A percentile compares a stretch with the other conserved stretches of the same genome.
These are phyloP conservation scores for Chinchilla lanigera DNA, from an alignment of 2,113 vertebrate genomes.

Conservation along the genomic window DNA sequence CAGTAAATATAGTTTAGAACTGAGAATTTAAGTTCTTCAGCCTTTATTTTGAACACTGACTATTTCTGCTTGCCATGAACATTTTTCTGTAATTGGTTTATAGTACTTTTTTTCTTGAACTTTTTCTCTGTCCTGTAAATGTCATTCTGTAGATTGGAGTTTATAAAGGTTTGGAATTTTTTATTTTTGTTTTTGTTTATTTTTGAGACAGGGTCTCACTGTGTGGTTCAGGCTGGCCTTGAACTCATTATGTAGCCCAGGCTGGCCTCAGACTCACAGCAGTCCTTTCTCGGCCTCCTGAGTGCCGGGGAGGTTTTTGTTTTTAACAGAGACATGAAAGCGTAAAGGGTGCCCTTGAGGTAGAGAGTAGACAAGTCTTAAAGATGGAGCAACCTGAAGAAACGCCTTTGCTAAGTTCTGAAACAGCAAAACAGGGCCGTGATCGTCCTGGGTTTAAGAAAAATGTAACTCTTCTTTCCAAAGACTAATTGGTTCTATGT, in stretches of 20 bases:
- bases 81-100: neutral
- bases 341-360: neutral
- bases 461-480: conserved; percentile 13
- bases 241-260: neutral
- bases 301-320: neutral
- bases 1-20: conserved; percentile 15
- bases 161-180: neutral
- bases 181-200: neutral
- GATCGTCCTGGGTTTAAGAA: neutral
- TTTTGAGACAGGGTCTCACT: neutral
- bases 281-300: neutral
- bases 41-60: conserved; percentile 40
- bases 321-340: neutral
- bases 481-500: neutral
- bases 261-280: neutral
- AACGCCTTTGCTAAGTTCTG: neutral
- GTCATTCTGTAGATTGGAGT: neutral
- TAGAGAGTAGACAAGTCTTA: neutral
- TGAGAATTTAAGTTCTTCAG: neutral
- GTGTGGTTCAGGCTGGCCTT: neutral
- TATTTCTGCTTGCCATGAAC: conserved; percentile 6
- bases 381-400: neutral
- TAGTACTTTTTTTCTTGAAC: neutral
- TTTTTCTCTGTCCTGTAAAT: neutral
- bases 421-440: conserved; percentile 5